phyloP scores from a whole-genome alignment of 1,140 invertebrate species.

The Maconellicoccus hirsutus region DNA sequence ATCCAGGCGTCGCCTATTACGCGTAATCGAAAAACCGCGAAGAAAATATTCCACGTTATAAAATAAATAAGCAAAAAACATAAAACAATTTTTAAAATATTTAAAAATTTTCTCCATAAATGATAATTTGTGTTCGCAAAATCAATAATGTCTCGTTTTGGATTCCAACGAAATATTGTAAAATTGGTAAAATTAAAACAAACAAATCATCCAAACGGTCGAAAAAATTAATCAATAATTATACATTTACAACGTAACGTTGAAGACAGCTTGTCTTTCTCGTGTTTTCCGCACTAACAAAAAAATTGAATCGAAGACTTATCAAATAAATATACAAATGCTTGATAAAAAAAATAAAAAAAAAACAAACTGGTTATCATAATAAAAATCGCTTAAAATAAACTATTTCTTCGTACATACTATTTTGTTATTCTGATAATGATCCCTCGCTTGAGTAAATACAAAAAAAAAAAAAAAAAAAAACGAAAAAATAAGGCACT shows the following conservation, averaged over 20 bases:
- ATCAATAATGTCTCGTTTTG: too few species aligned
- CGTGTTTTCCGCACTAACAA: neutral
- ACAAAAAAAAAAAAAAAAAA: neutral
- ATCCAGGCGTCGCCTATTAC: too few species aligned
- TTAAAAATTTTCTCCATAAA: neutral
- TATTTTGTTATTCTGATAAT: constrained; percentile 5
- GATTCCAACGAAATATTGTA: too few species aligned
- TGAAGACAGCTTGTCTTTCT: neutral
- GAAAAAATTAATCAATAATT: neutral
- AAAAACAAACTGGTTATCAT: neutral
- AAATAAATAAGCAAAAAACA: too few species aligned
- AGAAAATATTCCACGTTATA: neutral
- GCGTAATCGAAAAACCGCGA: neutral
- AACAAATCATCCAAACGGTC: neutral
- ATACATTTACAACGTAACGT: neutral
- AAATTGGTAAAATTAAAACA: neutral
- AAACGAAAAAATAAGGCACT: constrained; percentile 11
- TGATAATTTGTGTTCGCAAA: neutral
- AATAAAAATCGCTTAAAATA: constrained; percentile 14
- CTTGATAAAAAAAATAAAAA: neutral
- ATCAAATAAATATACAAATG: neutral
- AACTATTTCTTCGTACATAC: neutral
- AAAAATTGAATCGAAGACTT: neutral
- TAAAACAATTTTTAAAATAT: neutral
- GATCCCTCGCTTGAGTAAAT: neutral